Conservation (phyloP, 2,113 vertebrate species). For the Mirza zaza region DNA sequence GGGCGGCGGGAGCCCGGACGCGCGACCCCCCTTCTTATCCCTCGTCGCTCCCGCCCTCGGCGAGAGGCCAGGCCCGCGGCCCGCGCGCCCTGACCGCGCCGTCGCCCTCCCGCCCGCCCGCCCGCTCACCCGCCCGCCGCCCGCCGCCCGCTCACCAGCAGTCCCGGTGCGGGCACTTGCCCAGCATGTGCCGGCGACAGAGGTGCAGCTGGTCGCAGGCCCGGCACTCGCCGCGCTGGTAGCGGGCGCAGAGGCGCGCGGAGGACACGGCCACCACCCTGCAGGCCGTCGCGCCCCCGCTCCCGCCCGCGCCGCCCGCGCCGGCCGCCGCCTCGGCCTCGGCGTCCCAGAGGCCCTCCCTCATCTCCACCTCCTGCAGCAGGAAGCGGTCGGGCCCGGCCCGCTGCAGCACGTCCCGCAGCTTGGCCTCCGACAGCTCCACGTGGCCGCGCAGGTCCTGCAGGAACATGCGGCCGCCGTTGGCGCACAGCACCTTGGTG, state of each 20-base stretch:
- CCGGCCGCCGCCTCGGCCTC: slow-evolving; percentile 50
- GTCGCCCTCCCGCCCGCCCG: not conserved
- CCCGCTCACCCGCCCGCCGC: not conserved
- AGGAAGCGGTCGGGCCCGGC: slow-evolving; percentile 76
- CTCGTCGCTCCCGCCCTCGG: not conserved
- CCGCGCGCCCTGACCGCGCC: not conserved
- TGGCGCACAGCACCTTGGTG: slow-evolving; percentile 79
- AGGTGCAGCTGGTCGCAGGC: slow-evolving; percentile 85
- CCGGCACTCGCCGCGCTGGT: slow-evolving; percentile 75
- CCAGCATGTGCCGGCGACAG: slow-evolving; percentile 82
- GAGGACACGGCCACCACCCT: slow-evolving; percentile 80
- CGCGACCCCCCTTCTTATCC: too few species aligned
- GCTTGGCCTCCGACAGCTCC: slow-evolving; percentile 77
- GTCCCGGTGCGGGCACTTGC: slow-evolving; percentile 75
- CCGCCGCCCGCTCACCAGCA: slow-evolving; percentile 70
- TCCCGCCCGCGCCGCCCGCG: not conserved
- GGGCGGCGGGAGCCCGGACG: too few species aligned
- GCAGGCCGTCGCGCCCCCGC: slow-evolving; percentile 55
- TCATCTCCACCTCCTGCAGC: not conserved
- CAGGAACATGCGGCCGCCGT: slow-evolving; percentile 78
- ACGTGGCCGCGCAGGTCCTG: slow-evolving; percentile 61
- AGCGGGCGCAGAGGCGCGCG: slow-evolving; percentile 77
- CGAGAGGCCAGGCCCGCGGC: not conserved
- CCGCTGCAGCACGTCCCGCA: slow-evolving; percentile 75
- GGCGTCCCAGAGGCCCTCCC: slow-evolving; percentile 38